Base-by-base conservation (phyloP, 2,797 vertebrate species). In the Gymnothorax reevesii region DNA sequence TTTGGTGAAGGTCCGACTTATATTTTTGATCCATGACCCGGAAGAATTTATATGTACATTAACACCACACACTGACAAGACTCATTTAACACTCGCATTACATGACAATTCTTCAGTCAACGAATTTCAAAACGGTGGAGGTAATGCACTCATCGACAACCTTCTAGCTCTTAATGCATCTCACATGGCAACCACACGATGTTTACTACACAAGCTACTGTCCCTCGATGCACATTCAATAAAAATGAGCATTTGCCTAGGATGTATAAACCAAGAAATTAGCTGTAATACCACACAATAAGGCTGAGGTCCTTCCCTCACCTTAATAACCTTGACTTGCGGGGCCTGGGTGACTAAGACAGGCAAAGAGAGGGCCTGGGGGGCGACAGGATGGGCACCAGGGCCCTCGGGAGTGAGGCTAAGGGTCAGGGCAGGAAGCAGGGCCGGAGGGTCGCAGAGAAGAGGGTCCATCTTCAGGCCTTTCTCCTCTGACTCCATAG, bases 361-460 rank as follows among this genome's bases (percentile, higher is more conserved):
- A 5, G 88, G 8, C 13, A 84, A 15, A 20, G 86, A 49, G 79
- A 82, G 91, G 49, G 86, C 57, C 0, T 92, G 88, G 42, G 84
- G 82, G 82, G 86, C 84, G 33, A 55, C 84, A 0, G 33, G 66
- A 0, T 0, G 82, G 4, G 55, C 3, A 0, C 86, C 4, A 62
- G 86, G 77, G 89, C 82, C 20, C 87, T 92, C 27, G 10, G 92
- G 69, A 82, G 88, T 82, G 88, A 94, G 88, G 12, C 91, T 88
- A 42, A 99, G 95, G 55, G 95, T 95, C 73, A 98, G 94, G 0
- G 96, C 94, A 9, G 97, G 97, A 80, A 97, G 95, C 17, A 99
- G 96, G 27, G 95, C 93, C 0, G 97, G 94, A 0, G 94, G 91
- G 80, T 97, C 97, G 0, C 96, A 96, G 15, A 97, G 93, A 2